These are phyloP conservation scores for Onychomys arenicola DNA, from an alignment of 2,797 vertebrate genomes.

Conservation along the genomic window DNA sequence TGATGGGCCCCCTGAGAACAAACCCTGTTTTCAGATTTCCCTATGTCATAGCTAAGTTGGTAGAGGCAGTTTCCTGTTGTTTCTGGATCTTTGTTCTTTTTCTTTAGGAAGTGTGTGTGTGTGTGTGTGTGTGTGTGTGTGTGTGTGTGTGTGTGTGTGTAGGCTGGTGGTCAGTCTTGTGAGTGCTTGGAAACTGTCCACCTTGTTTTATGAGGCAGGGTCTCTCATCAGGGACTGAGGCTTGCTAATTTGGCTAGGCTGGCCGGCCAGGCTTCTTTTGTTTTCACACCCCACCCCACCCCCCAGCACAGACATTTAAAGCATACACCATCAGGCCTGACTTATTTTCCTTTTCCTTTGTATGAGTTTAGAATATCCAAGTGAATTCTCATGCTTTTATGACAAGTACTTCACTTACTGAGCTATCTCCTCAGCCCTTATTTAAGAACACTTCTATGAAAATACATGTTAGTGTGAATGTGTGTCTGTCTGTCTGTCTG, in stretches of 20 bases:
- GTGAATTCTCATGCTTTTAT: background rate
- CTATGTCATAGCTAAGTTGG: background rate
- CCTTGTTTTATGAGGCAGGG: background rate
- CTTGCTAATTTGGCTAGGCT: background rate
- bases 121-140: background rate
- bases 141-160: background rate
- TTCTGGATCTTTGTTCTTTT: slow-evolving; percentile 18
- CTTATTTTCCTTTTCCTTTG: background rate
- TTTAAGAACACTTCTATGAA: slow-evolving; percentile 8
- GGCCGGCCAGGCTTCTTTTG: background rate
- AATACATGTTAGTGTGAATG: background rate
- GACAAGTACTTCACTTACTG: background rate
- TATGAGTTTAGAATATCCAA: background rate
- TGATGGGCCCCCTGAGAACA: slow-evolving; percentile 31
- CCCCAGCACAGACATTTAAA: background rate
- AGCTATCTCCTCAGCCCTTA: background rate
- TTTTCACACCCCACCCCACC: too few species aligned
- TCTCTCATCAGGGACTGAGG: background rate
- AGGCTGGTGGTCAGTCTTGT: background rate
- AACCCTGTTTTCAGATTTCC: slow-evolving; percentile 54
- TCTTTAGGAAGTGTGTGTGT: background rate
- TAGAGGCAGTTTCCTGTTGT: background rate
- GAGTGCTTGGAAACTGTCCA: background rate
- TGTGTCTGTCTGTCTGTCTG: background rate
- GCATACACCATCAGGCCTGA: background rate